These are phyloP conservation scores for Poeciliopsis gracilis DNA, from an alignment of 2,797 vertebrate genomes.

Conservation along the genomic window DNA sequence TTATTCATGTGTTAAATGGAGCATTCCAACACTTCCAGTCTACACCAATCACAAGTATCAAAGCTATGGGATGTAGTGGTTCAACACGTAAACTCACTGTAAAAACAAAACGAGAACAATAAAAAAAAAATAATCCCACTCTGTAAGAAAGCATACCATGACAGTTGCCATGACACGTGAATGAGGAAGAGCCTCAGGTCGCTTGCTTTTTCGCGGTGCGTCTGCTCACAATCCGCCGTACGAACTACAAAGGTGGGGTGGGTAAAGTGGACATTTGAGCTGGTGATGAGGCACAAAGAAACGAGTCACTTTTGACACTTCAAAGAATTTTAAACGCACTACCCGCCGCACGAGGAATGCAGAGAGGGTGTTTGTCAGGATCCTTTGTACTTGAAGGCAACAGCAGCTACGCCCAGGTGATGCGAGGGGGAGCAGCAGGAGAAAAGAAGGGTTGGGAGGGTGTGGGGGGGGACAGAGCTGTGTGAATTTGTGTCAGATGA, in stretches of 20 bases:
- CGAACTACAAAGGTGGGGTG: constrained; percentile 67
- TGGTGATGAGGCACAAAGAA: constrained; percentile 42
- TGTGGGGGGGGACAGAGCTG: not conserved
- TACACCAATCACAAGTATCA: constrained; percentile 56
- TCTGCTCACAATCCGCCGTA: constrained; percentile 64
- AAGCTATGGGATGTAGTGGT: constrained; percentile 30
- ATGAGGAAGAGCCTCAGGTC: constrained; percentile 25
- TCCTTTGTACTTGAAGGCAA: constrained; percentile 46
- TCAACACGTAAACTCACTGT: constrained; percentile 8
- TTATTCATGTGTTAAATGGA: constrained; percentile 71
- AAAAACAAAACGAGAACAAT: constrained; percentile 15
- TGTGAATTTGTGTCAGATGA: constrained; percentile 23
- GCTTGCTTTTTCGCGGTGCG: constrained; percentile 44
- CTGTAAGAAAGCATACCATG: constrained; percentile 16
- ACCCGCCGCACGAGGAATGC: constrained; percentile 49
- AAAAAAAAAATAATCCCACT: constrained; percentile 1
- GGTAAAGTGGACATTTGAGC: constrained; percentile 38
- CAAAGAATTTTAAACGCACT: constrained; percentile 63
- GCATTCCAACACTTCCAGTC: constrained; percentile 49
- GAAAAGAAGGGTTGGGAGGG: not conserved
- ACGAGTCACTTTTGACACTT: constrained; percentile 60
- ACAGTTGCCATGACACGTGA: constrained; percentile 4
- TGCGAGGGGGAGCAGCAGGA: constrained; percentile 3
- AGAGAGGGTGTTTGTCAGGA: constrained; percentile 19
- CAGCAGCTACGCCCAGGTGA: constrained; percentile 29